These are phyloP conservation scores for Fringilla coelebs DNA, from an alignment of 2,797 vertebrate genomes.

Conservation along the genomic window DNA sequence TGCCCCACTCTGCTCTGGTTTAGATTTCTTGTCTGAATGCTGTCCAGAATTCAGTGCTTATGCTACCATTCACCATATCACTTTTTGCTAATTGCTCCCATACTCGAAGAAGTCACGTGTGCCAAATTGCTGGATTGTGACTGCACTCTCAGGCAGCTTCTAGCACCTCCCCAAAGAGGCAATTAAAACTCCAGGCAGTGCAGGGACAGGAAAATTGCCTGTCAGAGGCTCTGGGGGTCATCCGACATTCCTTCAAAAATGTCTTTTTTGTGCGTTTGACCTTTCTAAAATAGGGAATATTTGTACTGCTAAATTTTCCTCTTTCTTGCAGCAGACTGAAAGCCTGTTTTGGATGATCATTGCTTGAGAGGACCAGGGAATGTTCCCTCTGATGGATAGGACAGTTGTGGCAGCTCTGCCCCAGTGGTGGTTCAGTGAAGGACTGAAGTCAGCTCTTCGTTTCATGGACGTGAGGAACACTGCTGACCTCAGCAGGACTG, in stretches of 20 bases:
- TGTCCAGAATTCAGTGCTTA: slow-evolving; percentile 49
- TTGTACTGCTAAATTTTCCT: background rate
- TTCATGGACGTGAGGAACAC: background rate
- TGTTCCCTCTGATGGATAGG: background rate
- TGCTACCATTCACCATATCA: slow-evolving; percentile 47
- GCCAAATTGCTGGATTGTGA: slow-evolving; percentile 38
- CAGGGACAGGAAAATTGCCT: slow-evolving; percentile 22
- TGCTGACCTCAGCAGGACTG: background rate
- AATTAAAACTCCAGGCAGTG: slow-evolving; percentile 47
- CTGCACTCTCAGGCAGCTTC: slow-evolving; percentile 11
- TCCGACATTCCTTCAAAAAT: slow-evolving; percentile 16
- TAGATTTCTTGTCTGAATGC: slow-evolving; percentile 44
- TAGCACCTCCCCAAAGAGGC: slow-evolving; percentile 46
- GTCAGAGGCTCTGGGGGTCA: slow-evolving; percentile 20
- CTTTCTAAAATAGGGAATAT: slow-evolving; percentile 31
- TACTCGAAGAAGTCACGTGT: slow-evolving; percentile 48
- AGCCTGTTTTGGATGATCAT: background rate
- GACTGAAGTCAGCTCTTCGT: background rate
- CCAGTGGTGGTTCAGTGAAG: background rate
- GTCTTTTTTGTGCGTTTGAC: background rate
- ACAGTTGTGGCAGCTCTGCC: background rate
- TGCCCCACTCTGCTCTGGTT: slow-evolving; percentile 31
- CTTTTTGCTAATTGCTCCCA: slow-evolving; percentile 67
- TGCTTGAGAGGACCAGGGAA: background rate
- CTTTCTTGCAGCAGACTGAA: background rate